phyloP scores from a whole-genome alignment of 2,888 invertebrate genomes.

The Agrochola litura region DNA sequence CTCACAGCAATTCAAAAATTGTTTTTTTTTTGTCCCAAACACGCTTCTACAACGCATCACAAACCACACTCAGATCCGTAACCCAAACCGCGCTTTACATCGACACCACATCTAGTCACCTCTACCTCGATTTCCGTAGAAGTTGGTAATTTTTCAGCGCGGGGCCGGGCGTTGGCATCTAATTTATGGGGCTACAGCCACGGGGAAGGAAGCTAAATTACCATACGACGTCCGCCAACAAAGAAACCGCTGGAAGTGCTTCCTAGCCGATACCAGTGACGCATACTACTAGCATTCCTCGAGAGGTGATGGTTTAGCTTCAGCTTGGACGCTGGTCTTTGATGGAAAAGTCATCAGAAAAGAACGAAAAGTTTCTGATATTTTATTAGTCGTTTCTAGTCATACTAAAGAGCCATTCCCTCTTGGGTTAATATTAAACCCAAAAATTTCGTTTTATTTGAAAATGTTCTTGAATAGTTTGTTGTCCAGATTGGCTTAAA shows the following conservation, averaged over 20 bases:
- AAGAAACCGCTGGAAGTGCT: constrained; percentile 82
- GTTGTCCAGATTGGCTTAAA: too few species aligned
- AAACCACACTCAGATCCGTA: constrained; percentile 9
- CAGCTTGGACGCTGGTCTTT: neutral
- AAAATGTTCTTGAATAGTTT: neutral
- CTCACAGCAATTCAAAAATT: neutral
- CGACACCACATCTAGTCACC: constrained; percentile 65
- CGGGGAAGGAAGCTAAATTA: constrained; percentile 88
- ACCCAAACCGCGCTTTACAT: constrained; percentile 8
- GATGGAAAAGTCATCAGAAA: neutral
- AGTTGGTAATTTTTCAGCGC: constrained; percentile 87
- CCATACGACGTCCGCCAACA: constrained; percentile 87
- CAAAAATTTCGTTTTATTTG: neutral
- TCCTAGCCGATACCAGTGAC: constrained; percentile 80
- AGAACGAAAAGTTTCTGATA: neutral
- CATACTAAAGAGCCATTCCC: neutral
- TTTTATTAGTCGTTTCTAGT: neutral
- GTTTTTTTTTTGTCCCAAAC: neutral
- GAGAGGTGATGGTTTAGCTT: constrained; percentile 34
- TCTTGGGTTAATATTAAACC: neutral
- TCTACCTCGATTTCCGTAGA: constrained; percentile 77
- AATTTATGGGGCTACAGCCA: constrained; percentile 85
- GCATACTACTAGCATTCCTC: constrained; percentile 65
- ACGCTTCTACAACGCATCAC: too few species aligned
- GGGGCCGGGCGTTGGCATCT: constrained; percentile 83